Conservation (phyloP, 2,888 invertebrate species). For the Geophilus truncorum region DNA sequence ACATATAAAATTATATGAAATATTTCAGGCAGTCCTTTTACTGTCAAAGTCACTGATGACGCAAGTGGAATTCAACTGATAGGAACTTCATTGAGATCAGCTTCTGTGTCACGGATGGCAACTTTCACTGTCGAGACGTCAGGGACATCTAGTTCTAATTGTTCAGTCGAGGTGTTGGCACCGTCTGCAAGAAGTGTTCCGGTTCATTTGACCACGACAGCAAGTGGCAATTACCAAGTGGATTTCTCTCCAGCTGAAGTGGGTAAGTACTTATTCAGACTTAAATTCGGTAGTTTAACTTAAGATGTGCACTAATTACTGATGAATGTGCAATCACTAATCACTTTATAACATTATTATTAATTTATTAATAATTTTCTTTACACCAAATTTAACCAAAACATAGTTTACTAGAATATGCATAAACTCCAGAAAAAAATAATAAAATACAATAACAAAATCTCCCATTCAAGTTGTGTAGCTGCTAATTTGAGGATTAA, state of each 20-base stretch:
- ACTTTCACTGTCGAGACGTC: slow-evolving; percentile 58
- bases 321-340: too few species aligned
- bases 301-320: too few species aligned
- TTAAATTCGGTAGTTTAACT: too few species aligned
- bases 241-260: slow-evolving; percentile 80
- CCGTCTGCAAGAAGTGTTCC: slow-evolving; percentile 64
- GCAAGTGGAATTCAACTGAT: slow-evolving; percentile 43
- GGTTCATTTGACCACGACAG: slow-evolving; percentile 59
- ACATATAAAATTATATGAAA: too few species aligned
- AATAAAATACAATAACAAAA: too few species aligned
- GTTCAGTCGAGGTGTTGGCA: slow-evolving; percentile 39
- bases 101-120: slow-evolving; percentile 62
- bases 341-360: too few species aligned
- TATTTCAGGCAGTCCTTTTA: slow-evolving; percentile 62
- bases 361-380: too few species aligned
- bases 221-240: slow-evolving; percentile 65
- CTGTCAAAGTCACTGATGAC: slow-evolving; percentile 68
- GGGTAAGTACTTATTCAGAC: slow-evolving; percentile 46
- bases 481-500: too few species aligned
- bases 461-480: too few species aligned
- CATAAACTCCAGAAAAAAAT: too few species aligned
- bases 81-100: slow-evolving; percentile 64
- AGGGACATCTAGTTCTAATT: slow-evolving; percentile 51
- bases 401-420: too few species aligned
- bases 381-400: too few species aligned